Base-by-base conservation (phyloP, 2,113 vertebrate species). In the Rhynchopsitta pachyrhyncha region DNA sequence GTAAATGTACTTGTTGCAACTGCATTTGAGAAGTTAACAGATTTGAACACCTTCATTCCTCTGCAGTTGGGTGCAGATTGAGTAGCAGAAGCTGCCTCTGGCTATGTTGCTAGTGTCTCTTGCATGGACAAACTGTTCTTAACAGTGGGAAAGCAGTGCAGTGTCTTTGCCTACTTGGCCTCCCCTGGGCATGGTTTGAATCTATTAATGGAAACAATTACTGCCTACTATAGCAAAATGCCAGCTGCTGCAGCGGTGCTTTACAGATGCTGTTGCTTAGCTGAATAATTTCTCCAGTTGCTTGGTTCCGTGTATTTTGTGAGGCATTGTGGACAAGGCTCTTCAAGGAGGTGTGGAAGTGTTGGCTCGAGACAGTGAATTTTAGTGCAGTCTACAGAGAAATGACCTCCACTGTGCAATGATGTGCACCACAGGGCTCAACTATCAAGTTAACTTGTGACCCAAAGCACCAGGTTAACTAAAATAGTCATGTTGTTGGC, bases 131-230 rank as follows among this genome's bases (percentile, higher is more conserved):
- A 22, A 15, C 55, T 90, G 82, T 60, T 55, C 85, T 75, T 90
- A 82, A 31, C 24, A 66, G 33, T 88, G 90, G 80, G 73, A 93
- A 78, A 88, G 67, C 9, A 50, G 39, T 57, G 5, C 55, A 62
- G 66, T 77, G n/a, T 59, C 76, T 90, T 80, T 70, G 87, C 85
- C 90, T 68, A 18, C 94, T 93, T 94, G 85, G 76, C 71, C 42
- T 0, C 6, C 77, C 64, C 60, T 86, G 66, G 62, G 57, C 83
- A 64, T 62, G 52, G 24, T 88, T 90, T 75, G 55, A 52, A 70
- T 90, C 92, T 97, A 88, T 94, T 96, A 88, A 95, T 92, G 94
- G 95, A 78, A 96, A 93, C 76, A 94, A 37, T 93, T 93, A 35
- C 60, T 88, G 95, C 76, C 55, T 55, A 17, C 85, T 83, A 2